Evolutionary conservation across 1,140 invertebrate genomes (phyloP), one percentile per base, ranked within the genome.

Genomic region (Halesus radiatus): DNA sequence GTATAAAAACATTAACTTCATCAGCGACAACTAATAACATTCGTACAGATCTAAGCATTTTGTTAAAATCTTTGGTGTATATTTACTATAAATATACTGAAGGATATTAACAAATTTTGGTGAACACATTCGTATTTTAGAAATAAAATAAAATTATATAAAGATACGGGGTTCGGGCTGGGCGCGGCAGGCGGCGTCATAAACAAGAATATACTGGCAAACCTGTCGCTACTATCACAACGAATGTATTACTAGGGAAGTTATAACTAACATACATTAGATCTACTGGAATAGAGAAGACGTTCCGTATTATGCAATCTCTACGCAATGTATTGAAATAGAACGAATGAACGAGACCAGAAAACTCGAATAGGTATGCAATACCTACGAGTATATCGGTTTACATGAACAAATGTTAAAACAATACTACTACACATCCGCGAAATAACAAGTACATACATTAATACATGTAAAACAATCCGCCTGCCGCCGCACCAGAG

Each of bases 51-150:
- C 82, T 83, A 83, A 79, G 56, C 58, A 80, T 80, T 83, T 83
- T 81, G 82, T 83, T 81, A 83, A 83, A 83, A 83, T 83, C 82
- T 83, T 83, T 83, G 82, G 82, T 83, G 82, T 83, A 83, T 83
- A 83, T 83, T 83, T 83, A 83, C 79, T 81, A 83, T 83, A 83
- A 83, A 83, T 83, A 83, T 83, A 83, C 82, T 70, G 79, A 81
- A 83, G 82, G 77, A 83, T 83, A 83, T 83, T 83, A 83, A 83
- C 82, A 83, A 83, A 83, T 29, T 77, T 83, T 83, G 82, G 82
- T 83, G 82, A 83, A 83, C 82, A 83, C 82, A 83, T 81, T 83
- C 72, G 58, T 78, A 73, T 82, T 76, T 76, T 66, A 45, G 32
- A 75, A 70, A 52, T 74, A 53, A 32, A 52, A 66, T 29, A 52